Base-by-base conservation (phyloP, 2,113 vertebrate species). In the Otocyon megalotis region DNA sequence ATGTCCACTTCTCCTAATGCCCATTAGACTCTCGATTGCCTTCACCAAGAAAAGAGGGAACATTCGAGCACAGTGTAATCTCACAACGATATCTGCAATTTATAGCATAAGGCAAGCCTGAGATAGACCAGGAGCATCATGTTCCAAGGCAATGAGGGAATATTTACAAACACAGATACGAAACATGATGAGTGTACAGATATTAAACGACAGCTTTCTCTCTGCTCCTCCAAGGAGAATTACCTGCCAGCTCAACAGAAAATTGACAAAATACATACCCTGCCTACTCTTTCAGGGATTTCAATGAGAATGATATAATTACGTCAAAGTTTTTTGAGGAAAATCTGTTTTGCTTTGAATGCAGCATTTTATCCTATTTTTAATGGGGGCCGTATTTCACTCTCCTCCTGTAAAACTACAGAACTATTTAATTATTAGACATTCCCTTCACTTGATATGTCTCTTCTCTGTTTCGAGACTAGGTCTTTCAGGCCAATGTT, bases 341-440 rank as follows among this genome's bases (percentile, higher is more conserved):
- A 14, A 13, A 1, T 35, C 87, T 60, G 32, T 94, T 77, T 94
- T 88, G 60, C 37, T 91, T 84, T 63, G 43, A 95, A 88, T 30
- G 19, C 3, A 84, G 62, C 24, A 62, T 79, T 93, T 94, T 72
- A 87, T 90, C 56, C 22, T 92, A 89, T 69, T 58, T 83, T 88
- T 86, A 85, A 74, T 56, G 76, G 19, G 72, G 65, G 13, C 28
- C 81, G 43, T 91, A 62, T 91, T 94, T 94, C 81, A 95, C 24
- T 93, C 62, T 84, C 37, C 26, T 92, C 2, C 28, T 10, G 53
- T 15, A 24, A 90, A 96, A 72, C 50, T 82, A 60, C 35, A 50
- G n/a, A 90, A n/a, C 19, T 95, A 67, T 95, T 74, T 93, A 90
- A 87, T 83, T 96, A 92, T 69, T 84, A 32, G 54, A 37, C 71